phyloP scores from a whole-genome alignment of 2,888 invertebrate genomes.

The Drosophila nigricruria region DNA sequence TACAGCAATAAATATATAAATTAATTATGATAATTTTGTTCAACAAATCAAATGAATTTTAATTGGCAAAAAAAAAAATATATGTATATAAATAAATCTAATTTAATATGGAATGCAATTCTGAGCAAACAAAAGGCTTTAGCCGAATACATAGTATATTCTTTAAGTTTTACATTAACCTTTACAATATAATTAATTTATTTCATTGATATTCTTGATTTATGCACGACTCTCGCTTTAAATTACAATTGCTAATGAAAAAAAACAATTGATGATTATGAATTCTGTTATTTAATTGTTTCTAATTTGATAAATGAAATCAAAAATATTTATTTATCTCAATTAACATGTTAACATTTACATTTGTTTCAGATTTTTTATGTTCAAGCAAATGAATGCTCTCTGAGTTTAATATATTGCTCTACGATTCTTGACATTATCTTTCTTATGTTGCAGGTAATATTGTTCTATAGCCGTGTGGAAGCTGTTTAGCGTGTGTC shows the following conservation, averaged over 20 bases:
- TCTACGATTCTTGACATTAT: conserved; percentile 48
- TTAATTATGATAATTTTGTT: conserved; percentile 1
- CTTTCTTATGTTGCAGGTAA: conserved; percentile 43
- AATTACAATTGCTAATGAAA: conserved; percentile 16
- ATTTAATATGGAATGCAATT: conserved; percentile 4
- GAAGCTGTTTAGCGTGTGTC: conserved; percentile 48
- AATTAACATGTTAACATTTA: conserved; percentile 58
- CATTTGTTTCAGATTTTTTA: conserved; percentile 31
- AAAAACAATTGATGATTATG: conserved; percentile 27
- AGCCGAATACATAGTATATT: conserved; percentile 5
- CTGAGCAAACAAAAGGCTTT: neutral
- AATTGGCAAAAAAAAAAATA: neutral
- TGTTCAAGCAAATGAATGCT: conserved; percentile 47
- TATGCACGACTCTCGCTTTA: neutral
- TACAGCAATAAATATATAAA: conserved; percentile 3
- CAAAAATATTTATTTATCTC: conserved; percentile 26
- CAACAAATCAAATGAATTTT: neutral
- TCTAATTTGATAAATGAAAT: conserved; percentile 14
- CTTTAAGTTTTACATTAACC: neutral
- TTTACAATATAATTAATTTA: neutral
- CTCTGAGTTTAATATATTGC: conserved; percentile 64
- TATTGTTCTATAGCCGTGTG: conserved; percentile 44
- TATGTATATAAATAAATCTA: neutral
- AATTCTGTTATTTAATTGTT: conserved; percentile 30
- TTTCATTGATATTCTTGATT: conserved; percentile 3